phyloP scores from a whole-genome alignment of 2,797 vertebrate genomes.

The Corythornis leucogaster region DNA sequence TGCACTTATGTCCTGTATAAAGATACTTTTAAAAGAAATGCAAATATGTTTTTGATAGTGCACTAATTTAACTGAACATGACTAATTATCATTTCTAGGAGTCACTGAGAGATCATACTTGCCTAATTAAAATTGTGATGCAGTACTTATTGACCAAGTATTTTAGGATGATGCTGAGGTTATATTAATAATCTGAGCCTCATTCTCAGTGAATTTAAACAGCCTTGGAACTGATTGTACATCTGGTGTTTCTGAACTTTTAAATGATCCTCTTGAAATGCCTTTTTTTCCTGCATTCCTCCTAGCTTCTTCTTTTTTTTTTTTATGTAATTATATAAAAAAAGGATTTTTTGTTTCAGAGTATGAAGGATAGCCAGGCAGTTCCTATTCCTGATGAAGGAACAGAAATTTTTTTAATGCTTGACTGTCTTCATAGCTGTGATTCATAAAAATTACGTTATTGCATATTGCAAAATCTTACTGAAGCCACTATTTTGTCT shows the following conservation, averaged over 20 bases:
- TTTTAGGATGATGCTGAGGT: not conserved
- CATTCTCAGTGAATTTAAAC: not conserved
- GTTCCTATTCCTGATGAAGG: not conserved
- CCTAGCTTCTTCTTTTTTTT: not conserved
- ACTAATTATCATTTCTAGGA: not conserved
- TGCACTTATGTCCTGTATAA: not conserved
- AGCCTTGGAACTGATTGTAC: not conserved
- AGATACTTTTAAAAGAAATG: not conserved
- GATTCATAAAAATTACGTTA: not conserved
- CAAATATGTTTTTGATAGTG: not conserved
- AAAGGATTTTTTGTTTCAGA: not conserved
- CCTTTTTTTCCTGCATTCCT: not conserved
- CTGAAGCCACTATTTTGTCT: not conserved
- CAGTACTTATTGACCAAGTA: not conserved
- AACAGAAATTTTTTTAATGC: not conserved
- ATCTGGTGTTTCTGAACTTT: not conserved
- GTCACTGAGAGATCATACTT: not conserved
- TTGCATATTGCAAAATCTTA: not conserved
- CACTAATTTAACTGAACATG: not conserved
- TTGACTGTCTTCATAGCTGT: not conserved
- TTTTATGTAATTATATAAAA: not conserved
- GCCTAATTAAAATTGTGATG: not conserved
- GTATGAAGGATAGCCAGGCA: not conserved
- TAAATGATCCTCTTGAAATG: not conserved
- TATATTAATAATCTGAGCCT: not conserved